Conservation (phyloP, 2,113 vertebrate species). For the Tragelaphus buxtoni region DNA sequence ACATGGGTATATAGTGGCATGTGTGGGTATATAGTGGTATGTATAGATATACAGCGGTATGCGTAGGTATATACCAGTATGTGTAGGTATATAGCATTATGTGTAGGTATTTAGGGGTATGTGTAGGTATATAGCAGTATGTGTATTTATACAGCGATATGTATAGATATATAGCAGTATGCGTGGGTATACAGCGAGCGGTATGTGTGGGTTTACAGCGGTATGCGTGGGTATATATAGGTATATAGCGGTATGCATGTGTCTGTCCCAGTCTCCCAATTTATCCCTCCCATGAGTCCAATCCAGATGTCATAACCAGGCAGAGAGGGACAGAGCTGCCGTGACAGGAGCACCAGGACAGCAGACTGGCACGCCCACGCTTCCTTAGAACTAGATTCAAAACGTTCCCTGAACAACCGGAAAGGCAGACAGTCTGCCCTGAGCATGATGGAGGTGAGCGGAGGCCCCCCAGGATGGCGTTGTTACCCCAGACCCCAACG, state of each 20-base stretch:
- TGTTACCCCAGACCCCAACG: background rate
- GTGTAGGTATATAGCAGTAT: accelerated
- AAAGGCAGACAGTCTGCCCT: background rate
- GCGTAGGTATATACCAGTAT: accelerated
- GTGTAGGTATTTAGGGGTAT: accelerated
- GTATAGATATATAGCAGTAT: accelerated
- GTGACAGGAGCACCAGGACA: accelerated
- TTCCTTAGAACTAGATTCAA: background rate
- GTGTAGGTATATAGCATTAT: accelerated
- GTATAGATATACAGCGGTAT: no score
- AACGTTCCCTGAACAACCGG: background rate
- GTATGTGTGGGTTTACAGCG: accelerated
- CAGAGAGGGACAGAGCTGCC: background rate
- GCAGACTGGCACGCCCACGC: accelerated
- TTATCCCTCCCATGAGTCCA: background rate
- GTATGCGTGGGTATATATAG: no score
- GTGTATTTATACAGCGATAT: no score
- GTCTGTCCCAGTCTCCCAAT: background rate
- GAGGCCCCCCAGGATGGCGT: accelerated
- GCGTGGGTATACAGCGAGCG: accelerated
- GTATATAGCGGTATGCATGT: background rate
- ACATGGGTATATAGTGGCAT: accelerated
- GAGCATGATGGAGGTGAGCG: background rate
- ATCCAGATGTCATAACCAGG: background rate
- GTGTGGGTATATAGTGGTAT: no score